These are phyloP conservation scores for Chrosomus eos DNA, from an alignment of 2,797 vertebrate genomes.

Conservation along the genomic window DNA sequence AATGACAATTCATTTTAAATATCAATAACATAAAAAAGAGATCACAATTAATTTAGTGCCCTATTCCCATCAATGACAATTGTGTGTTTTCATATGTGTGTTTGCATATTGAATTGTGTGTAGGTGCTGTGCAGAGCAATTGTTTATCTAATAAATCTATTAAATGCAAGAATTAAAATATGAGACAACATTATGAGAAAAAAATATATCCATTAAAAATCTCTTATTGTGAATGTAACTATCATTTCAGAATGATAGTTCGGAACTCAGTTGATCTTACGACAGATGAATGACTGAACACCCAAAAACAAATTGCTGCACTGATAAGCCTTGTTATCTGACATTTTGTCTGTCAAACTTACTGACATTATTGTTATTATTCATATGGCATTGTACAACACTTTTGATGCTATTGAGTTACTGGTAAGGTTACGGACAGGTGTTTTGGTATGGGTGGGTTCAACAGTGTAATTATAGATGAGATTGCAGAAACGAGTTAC, in stretches of 20 bases:
- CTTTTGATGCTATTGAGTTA: background rate
- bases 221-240: background rate
- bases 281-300: background rate
- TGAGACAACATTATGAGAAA: conserved; percentile 3
- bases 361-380: background rate
- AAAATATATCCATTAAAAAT: background rate
- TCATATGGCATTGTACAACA: background rate
- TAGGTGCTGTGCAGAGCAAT: background rate
- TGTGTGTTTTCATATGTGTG: conserved; percentile 50
- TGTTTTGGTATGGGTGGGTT: background rate
- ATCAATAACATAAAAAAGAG: conserved; percentile 71
- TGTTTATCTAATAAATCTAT: conserved; percentile 54
- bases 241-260: conserved; percentile 8
- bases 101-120: conserved; percentile 36
- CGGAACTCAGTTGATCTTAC: background rate
- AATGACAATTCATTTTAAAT: conserved; percentile 59
- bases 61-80: conserved; percentile 45
- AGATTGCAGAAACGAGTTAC: no score
- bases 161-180: conserved; percentile 55
- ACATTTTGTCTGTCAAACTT: background rate
- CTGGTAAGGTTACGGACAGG: background rate
- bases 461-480: no score
- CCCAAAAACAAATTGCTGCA: background rate
- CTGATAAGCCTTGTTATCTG: background rate
- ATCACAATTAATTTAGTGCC: conserved; percentile 62